Evolutionary conservation across 2,797 vertebrate species (phyloP).

Genomic region (Perodicticus potto): DNA sequence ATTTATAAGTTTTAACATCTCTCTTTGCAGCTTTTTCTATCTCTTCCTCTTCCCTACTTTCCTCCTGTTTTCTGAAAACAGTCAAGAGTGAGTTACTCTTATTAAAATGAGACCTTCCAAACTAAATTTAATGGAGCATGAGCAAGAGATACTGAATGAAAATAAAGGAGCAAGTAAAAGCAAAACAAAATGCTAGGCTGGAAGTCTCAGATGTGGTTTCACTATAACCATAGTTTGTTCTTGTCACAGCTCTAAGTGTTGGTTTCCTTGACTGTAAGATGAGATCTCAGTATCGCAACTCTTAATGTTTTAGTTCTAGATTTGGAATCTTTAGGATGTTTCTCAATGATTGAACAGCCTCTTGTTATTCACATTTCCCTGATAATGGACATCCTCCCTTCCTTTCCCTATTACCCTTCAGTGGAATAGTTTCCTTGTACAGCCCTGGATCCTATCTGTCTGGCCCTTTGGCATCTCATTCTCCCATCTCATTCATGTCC

Average conservation of each 20-base stretch:
- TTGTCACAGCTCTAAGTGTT: background rate
- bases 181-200: background rate
- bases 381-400: background rate
- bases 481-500: background rate
- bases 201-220: background rate
- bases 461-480: background rate
- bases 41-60: background rate
- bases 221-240: background rate
- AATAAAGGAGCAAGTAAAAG: constrained; percentile 3
- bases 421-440: background rate
- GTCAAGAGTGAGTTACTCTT: background rate
- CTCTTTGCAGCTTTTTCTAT: background rate
- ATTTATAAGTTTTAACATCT: background rate
- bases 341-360: background rate
- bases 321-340: background rate
- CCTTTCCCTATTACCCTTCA: background rate
- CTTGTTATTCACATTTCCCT: constrained; percentile 13
- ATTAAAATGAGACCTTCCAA: background rate
- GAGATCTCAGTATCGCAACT: background rate
- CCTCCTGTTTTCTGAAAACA: constrained; percentile 9
- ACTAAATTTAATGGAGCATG: background rate
- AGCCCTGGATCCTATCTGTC: background rate
- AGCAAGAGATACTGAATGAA: background rate
- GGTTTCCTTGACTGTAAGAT: background rate
- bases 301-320: background rate